These are phyloP conservation scores for Sepioteuthis lessoniana DNA, from an alignment of 2,888 invertebrate genomes.

Conservation along the genomic window DNA sequence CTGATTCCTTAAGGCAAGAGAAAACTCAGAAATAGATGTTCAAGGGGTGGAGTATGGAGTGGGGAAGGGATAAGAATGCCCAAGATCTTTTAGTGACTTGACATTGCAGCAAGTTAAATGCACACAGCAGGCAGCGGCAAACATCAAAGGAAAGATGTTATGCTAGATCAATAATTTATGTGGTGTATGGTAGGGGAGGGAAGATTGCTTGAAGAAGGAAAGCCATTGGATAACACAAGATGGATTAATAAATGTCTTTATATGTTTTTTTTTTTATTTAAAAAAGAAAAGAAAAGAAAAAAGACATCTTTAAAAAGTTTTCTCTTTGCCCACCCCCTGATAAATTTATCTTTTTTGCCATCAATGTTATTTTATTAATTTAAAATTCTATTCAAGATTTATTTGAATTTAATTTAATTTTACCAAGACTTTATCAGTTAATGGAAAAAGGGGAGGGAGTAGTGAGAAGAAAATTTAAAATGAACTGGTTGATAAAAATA, in stretches of 20 bases:
- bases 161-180: neutral
- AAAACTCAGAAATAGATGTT: neutral
- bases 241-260: neutral
- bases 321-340: neutral
- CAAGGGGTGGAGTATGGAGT: neutral
- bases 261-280: neutral
- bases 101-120: slow-evolving; percentile 33
- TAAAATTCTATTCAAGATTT: neutral
- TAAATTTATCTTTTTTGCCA: neutral
- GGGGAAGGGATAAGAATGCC: neutral
- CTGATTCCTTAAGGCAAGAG: neutral
- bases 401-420: neutral
- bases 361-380: neutral
- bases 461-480: neutral
- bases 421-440: neutral
- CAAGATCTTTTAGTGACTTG: neutral
- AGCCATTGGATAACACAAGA: slow-evolving; percentile 21
- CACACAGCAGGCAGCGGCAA: neutral
- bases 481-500: neutral
- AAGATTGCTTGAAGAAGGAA: slow-evolving; percentile 14
- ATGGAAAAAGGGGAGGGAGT: neutral
- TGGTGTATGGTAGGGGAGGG: neutral
- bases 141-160: slow-evolving; percentile 16
- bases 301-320: neutral
- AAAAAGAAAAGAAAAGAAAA: neutral